Evolutionary conservation across 2,113 vertebrate genomes (phyloP).

Genomic region (Melanotaenia duboulayi): DNA sequence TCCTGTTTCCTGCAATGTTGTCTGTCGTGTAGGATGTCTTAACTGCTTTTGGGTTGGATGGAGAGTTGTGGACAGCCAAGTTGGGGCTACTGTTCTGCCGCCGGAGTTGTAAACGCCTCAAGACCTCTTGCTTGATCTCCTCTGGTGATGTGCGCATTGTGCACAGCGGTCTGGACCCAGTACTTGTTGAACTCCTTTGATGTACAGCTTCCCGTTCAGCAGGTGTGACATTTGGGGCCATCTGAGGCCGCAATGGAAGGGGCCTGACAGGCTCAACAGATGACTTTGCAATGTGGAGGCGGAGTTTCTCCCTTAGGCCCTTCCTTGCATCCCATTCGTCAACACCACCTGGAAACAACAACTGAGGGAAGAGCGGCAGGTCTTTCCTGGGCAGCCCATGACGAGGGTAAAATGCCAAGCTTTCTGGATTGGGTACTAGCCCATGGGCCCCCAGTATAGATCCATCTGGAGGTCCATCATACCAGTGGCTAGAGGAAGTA

Average conservation of each 20-base stretch:
- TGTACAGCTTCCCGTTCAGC: slow-evolving; percentile 53
- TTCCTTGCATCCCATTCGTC: slow-evolving; percentile 84
- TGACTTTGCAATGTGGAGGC: slow-evolving; percentile 84
- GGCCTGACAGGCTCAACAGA: slow-evolving; percentile 80
- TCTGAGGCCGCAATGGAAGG: slow-evolving; percentile 78
- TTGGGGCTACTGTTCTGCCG: slow-evolving; percentile 88
- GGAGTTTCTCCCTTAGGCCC: slow-evolving; percentile 88
- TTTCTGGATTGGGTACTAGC: slow-evolving; percentile 70
- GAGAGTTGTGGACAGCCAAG: slow-evolving; percentile 73
- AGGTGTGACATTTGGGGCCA: slow-evolving; percentile 51
- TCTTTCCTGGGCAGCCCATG: slow-evolving; percentile 74
- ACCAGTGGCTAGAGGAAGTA: slow-evolving; percentile 82
- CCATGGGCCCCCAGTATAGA: slow-evolving; percentile 51
- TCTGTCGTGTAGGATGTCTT: slow-evolving; percentile 82
- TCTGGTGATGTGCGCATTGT: slow-evolving; percentile 76
- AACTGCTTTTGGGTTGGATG: slow-evolving; percentile 50
- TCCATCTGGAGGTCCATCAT: slow-evolving; percentile 77
- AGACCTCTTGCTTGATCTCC: slow-evolving; percentile 88
- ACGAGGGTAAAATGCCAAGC: slow-evolving; percentile 73
- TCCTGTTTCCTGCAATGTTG: slow-evolving; percentile 58
- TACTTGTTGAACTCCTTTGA: slow-evolving; percentile 13
- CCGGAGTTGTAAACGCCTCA: slow-evolving; percentile 83
- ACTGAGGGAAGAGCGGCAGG: slow-evolving; percentile 82
- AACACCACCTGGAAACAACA: slow-evolving; percentile 80
- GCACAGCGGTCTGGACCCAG: slow-evolving; percentile 55